Conservation (phyloP, 2,113 vertebrate species). For the Ammodytes marinus region DNA sequence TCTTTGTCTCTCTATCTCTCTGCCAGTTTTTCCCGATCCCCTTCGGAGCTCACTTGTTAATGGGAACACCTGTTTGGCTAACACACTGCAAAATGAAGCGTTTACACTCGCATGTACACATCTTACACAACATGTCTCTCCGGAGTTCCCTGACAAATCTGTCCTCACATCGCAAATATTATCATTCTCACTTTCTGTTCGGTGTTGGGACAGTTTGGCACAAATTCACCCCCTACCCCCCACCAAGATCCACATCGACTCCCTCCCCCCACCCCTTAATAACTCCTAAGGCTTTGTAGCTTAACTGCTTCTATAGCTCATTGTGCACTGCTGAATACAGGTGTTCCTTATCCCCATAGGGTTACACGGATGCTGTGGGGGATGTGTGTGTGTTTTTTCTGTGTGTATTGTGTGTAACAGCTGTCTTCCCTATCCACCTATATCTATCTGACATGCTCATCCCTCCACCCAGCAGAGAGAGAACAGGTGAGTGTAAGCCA, state of each 20-base stretch:
- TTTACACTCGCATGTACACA: conserved; percentile 62
- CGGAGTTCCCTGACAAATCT: conserved; percentile 58
- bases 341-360: conserved; percentile 80
- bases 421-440: conserved; percentile 76
- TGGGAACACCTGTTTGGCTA: conserved; percentile 79
- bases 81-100: conserved; percentile 68
- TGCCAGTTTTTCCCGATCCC: conserved; percentile 51
- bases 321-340: conserved; percentile 83
- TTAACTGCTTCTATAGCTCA: conserved; percentile 75
- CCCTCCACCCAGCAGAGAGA: conserved; percentile 55
- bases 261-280: conserved; percentile 64
- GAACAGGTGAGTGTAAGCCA: conserved; percentile 74
- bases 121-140: conserved; percentile 60
- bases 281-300: conserved; percentile 77
- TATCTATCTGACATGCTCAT: conserved; percentile 47
- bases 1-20: conserved; percentile 45
- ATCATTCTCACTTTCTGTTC: conserved; percentile 59
- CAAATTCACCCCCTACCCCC: conserved; percentile 40
- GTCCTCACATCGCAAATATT: conserved; percentile 49
- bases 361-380: conserved; percentile 68
- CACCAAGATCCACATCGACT: not conserved
- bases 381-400: conserved; percentile 31
- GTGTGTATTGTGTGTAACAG: conserved; percentile 73
- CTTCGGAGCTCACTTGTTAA: conserved; percentile 74
- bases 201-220: conserved; percentile 25